Conservation (phyloP, 2,888 invertebrate species). For the Notodonta dromedarius region DNA sequence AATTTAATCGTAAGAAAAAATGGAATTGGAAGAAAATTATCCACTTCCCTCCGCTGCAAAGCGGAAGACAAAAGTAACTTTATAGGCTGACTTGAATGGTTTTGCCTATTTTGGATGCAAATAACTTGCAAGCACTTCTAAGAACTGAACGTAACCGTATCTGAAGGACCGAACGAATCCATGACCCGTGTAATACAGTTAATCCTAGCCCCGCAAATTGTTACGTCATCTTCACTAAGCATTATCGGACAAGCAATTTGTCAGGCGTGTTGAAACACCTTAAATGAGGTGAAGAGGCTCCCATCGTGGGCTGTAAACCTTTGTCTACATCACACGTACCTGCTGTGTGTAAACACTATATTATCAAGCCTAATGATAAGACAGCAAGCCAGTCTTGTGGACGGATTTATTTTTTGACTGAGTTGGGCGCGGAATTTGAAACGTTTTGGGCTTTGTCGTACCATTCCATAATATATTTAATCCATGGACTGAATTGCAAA, state of each 20-base stretch:
- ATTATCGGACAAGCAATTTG: not conserved
- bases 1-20: too few species aligned
- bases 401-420: not conserved
- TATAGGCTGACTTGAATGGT: too few species aligned
- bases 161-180: not conserved
- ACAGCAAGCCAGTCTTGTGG: not conserved
- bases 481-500: too few species aligned
- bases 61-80: too few species aligned
- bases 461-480: too few species aligned
- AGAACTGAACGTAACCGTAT: not conserved
- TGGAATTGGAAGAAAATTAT: too few species aligned
- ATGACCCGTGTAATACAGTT: not conserved
- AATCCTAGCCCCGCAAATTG: not conserved
- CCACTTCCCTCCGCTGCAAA: too few species aligned
- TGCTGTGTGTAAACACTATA: not conserved
- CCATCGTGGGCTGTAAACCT: not conserved
- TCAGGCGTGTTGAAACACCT: not conserved
- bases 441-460: too few species aligned
- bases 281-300: constrained; percentile 3
- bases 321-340: not conserved
- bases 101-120: not conserved
- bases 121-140: not conserved
- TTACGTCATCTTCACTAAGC: not conserved
- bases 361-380: not conserved
- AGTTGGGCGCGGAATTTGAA: too few species aligned